phyloP scores from a whole-genome alignment of 1,140 invertebrate genomes.

The Chironomus striatipennis region DNA sequence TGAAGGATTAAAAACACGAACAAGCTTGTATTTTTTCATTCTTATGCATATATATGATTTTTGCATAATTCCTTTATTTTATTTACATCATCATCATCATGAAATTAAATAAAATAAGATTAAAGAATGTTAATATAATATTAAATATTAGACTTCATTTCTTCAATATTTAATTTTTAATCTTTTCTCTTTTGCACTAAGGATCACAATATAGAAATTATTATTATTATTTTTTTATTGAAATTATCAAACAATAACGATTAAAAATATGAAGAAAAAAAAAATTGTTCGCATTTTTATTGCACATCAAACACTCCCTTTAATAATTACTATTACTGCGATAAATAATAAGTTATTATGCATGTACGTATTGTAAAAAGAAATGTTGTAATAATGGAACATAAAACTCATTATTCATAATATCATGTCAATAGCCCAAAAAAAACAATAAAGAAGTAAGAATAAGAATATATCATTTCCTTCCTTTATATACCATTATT shows the following conservation, averaged over 20 bases:
- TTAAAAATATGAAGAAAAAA: background rate
- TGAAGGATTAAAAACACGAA: background rate
- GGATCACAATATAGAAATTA: background rate
- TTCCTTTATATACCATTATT: background rate
- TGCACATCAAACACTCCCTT: background rate
- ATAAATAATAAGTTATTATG: slow-evolving; percentile 11
- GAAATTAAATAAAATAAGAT: slow-evolving; percentile 15
- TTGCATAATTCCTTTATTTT: slow-evolving; percentile 14
- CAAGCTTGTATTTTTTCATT: background rate
- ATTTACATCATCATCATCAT: slow-evolving; percentile 3
- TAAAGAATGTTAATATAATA: background rate
- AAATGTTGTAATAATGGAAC: background rate
- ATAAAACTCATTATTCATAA: background rate
- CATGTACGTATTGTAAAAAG: background rate
- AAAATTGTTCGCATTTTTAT: background rate
- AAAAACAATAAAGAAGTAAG: too few species aligned
- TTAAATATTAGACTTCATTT: too few species aligned
- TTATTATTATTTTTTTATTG: background rate
- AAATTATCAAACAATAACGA: background rate
- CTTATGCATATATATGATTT: slow-evolving; percentile 3
- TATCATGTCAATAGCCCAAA: too few species aligned
- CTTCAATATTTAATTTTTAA: background rate
- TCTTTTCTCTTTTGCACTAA: background rate
- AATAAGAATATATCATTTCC: background rate
- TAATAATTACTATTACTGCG: background rate